Percentiles rank a stretch among this genome's conserved stretches.
These are phyloP conservation scores for Neostethus bicornis DNA, from an alignment of 2,797 vertebrate species.

Conservation along the genomic window DNA sequence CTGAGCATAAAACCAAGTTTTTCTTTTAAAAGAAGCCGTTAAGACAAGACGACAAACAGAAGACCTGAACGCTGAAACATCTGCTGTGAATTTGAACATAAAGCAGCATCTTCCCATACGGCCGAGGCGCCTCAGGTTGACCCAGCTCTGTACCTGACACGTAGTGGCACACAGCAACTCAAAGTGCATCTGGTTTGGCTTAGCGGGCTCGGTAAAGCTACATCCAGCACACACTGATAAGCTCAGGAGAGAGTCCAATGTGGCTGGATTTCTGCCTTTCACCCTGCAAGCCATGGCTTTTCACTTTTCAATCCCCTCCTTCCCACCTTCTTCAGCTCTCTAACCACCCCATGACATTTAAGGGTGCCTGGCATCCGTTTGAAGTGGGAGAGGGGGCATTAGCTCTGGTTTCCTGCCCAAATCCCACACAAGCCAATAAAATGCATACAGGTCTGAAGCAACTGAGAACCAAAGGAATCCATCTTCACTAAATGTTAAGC, in stretches of 20 bases:
- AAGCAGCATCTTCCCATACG: slow-evolving; percentile 46
- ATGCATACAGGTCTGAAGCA: slow-evolving; percentile 68
- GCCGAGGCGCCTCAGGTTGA: slow-evolving; percentile 56
- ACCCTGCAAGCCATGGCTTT: slow-evolving; percentile 38
- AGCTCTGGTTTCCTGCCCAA: slow-evolving; percentile 83
- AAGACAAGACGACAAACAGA: slow-evolving; percentile 26
- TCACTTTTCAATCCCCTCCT: slow-evolving; percentile 34
- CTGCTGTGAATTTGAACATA: slow-evolving; percentile 52
- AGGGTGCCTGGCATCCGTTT: slow-evolving; percentile 81
- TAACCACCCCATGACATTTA: slow-evolving; percentile 78
- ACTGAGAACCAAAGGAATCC: slow-evolving; percentile 67
- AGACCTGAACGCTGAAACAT: slow-evolving; percentile 42
- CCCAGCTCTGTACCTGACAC: slow-evolving; percentile 74
- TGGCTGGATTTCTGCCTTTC: slow-evolving; percentile 59
- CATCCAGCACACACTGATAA: slow-evolving; percentile 72
- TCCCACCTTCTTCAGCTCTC: slow-evolving; percentile 64
- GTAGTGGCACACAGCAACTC: slow-evolving; percentile 59
- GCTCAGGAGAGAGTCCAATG: slow-evolving; percentile 51
- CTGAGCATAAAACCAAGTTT: slow-evolving; percentile 49
- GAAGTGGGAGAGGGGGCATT: slow-evolving; percentile 82
- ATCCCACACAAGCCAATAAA: slow-evolving; percentile 81
- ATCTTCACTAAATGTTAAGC: slow-evolving; percentile 67
- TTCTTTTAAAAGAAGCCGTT: slow-evolving; percentile 35
- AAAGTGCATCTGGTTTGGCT: slow-evolving; percentile 78
- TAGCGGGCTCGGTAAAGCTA: slow-evolving; percentile 61